Evolutionary conservation across 2,113 vertebrate genomes (phyloP).

Genomic region (Regulus satrapa): DNA sequence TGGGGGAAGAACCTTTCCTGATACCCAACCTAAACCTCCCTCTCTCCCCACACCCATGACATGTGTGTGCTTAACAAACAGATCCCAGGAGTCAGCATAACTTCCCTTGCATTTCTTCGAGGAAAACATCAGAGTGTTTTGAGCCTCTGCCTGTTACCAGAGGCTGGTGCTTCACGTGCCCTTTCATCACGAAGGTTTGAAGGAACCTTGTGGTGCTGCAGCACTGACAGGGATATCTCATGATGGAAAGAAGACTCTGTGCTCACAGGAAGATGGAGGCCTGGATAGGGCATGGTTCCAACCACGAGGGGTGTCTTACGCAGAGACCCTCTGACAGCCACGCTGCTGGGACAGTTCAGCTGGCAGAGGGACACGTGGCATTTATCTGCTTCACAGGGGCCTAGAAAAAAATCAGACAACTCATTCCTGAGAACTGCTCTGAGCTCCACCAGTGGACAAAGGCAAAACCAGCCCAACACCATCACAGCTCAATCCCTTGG

Average conservation of each 20-base stretch:
- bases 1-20: background rate
- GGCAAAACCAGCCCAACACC: background rate
- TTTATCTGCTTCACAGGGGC: background rate
- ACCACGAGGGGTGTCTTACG: accelerated
- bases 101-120: background rate
- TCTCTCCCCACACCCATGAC: background rate
- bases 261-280: background rate
- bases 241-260: background rate
- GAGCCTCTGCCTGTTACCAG: background rate
- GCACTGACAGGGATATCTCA: background rate
- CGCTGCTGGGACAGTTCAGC: background rate
- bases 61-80: background rate
- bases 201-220: background rate
- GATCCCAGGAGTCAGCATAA: background rate
- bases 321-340: background rate
- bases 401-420: background rate
- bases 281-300: background rate
- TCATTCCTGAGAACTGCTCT: background rate
- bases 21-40: background rate
- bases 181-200: background rate
- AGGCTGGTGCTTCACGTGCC: background rate
- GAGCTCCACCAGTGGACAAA: background rate
- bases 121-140: background rate
- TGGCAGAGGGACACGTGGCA: background rate
- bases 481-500: background rate